A percentile compares a stretch with the other conserved stretches of the same genome.
These are phyloP conservation scores for Meteorus cinctellus DNA, from an alignment of 2,888 invertebrate species.

Conservation along the genomic window DNA sequence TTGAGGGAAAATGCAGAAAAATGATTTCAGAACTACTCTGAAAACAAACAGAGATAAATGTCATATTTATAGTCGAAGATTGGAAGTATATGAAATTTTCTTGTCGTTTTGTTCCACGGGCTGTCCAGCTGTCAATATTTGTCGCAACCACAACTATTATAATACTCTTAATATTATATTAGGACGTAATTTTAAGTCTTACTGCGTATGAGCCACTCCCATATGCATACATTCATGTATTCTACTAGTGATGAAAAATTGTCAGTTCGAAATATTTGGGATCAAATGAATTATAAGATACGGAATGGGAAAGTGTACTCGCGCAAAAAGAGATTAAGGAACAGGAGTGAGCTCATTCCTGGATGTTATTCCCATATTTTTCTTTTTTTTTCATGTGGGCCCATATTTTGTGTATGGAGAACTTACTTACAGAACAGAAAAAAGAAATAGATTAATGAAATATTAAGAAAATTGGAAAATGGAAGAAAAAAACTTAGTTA, in stretches of 20 bases:
- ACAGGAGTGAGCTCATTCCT: constrained; percentile 5
- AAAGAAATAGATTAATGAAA: constrained; percentile 38
- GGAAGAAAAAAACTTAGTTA: neutral
- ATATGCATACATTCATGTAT: constrained; percentile 13
- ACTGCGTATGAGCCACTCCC: neutral
- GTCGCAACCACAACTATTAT: constrained; percentile 51
- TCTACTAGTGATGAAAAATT: constrained; percentile 50
- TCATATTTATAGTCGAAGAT: constrained; percentile 15
- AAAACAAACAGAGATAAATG: constrained; percentile 8
- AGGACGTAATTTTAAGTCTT: constrained; percentile 16
- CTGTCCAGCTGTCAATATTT: constrained; percentile 59
- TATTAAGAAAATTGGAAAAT: constrained; percentile 22
- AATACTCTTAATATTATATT: constrained; percentile 50
- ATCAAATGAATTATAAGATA: constrained; percentile 40
- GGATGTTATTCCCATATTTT: constrained; percentile 25
- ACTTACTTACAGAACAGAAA: constrained; percentile 58
- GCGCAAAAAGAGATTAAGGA: neutral
- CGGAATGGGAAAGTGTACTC: constrained; percentile 18
- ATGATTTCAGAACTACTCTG: neutral
- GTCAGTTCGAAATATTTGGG: constrained; percentile 53
- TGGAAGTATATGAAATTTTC: constrained; percentile 8
- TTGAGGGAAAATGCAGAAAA: neutral
- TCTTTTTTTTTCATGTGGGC: constrained; percentile 32
- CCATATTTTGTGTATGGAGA: constrained; percentile 50
- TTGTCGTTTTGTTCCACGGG: constrained; percentile 63